These are phyloP conservation scores for Stramonita haemastoma DNA, from an alignment of 2,888 invertebrate genomes.

Conservation along the genomic window DNA sequence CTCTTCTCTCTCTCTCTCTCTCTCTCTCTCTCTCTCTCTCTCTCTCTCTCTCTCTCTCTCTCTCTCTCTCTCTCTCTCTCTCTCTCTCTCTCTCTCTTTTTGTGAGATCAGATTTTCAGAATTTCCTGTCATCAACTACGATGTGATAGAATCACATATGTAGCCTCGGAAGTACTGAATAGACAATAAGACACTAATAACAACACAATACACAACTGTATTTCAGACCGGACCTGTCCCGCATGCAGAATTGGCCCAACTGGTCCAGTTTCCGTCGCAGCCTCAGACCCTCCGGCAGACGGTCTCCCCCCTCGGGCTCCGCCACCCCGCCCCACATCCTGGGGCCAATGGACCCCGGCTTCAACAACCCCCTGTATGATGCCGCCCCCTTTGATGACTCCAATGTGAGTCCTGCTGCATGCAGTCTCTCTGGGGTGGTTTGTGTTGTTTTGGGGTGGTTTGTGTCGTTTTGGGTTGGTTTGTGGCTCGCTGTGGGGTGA, in stretches of 20 bases:
- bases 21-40: no score
- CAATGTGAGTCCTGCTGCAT: conserved; percentile 37
- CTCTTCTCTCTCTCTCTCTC: no score
- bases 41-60: no score
- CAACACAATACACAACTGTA: background rate
- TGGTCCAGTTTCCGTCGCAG: conserved; percentile 8
- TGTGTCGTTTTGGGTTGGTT: no score
- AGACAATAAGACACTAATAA: background rate
- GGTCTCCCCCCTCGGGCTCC: conserved; percentile 30
- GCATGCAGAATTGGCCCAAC: conserved; percentile 6
- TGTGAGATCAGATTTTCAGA: no score
- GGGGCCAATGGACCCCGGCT: conserved; percentile 55
- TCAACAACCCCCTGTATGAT: conserved; percentile 66
- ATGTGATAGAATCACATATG: no score
- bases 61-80: no score
- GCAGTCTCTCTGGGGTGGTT: background rate
- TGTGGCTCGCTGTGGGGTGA: no score
- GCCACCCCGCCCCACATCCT: conserved; percentile 41
- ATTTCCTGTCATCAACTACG: no score
- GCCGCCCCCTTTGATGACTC: conserved; percentile 44
- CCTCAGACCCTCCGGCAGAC: background rate
- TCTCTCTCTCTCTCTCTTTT: no score
- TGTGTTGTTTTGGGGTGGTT: no score
- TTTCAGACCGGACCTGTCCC: conserved; percentile 18
- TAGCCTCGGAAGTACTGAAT: no score